Base-by-base conservation (phyloP, 2,113 vertebrate species). In the Lates calcarifer region DNA sequence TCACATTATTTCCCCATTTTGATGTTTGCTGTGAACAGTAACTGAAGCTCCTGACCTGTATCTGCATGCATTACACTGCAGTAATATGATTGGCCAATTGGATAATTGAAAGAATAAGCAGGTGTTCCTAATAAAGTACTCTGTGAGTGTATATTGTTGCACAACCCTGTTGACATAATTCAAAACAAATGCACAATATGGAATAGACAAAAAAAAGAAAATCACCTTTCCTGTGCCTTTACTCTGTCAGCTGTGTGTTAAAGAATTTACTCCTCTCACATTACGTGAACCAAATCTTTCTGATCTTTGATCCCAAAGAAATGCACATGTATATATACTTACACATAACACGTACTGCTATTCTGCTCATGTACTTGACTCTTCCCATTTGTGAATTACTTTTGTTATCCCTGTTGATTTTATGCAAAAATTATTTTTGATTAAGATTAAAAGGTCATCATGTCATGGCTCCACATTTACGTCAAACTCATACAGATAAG, bases 311-410 rank as follows among this genome's bases (percentile, higher is more conserved):
- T 68, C 49, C 83, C 64, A 80, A 74, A 81, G 77, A 90, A 83
- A 91, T 89, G 88, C 90, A 91, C 80, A 51, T 92, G 90, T 89
- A 84, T 83, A 92, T 85, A 86, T 70, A 81, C 66, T 67, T 80
- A 74, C 55, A 65, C 58, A 39, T 79, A 78, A 77, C 64, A 70
- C 82, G 51, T 85, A 77, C 76, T 74, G 58, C 55, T 86, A 77
- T 63, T 82, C 56, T 71, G 60, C 79, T 82, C 51, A 73, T 85
- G 61, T 79, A 79, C 77, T 89, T 90, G 68, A 89, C 75, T 74
- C n/a, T 83, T 86, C 10, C 74, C 8, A 7, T 79, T 60, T 81
- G 51, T 74, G 62, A 81, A 65, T 56, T 74, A 31, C 58, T 53
- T 56, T 77, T 64, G 57, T 20, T 17, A 14, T 37, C 35, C 61